Conservation (phyloP, 2,113 vertebrate species). For the Atherinomorus stipes region DNA sequence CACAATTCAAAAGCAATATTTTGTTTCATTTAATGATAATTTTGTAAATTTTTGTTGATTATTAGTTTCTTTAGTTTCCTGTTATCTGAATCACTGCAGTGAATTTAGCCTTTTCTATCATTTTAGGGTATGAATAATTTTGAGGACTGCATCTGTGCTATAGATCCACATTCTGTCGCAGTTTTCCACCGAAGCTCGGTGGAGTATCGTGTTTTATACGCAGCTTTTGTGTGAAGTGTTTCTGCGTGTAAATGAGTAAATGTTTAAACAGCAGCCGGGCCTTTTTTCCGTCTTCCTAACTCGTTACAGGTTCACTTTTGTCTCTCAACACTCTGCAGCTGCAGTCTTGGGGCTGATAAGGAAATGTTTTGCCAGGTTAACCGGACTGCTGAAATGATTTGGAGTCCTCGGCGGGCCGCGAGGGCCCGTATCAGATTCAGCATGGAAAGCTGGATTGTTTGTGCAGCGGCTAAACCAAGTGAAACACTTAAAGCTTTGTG, state of each 20-base stretch:
- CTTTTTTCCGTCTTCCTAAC: constrained; percentile 59
- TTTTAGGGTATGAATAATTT: too few species aligned
- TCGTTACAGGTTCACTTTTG: constrained; percentile 44
- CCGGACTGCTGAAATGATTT: constrained; percentile 71
- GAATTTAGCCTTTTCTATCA: too few species aligned
- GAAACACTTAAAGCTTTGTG: constrained; percentile 32
- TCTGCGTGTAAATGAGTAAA: constrained; percentile 51
- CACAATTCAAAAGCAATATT: too few species aligned
- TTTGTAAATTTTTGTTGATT: too few species aligned
- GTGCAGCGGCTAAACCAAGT: constrained; percentile 40
- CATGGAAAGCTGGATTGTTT: constrained; percentile 64
- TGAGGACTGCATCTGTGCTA: too few species aligned
- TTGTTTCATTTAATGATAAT: too few species aligned
- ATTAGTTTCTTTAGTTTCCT: too few species aligned
- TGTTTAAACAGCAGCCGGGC: constrained; percentile 22
- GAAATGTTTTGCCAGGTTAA: constrained; percentile 64
- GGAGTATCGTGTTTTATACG: too few species aligned
- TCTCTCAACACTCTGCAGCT: constrained; percentile 56
- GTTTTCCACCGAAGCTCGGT: too few species aligned
- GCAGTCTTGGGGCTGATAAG: constrained; percentile 61
- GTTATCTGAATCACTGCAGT: too few species aligned
- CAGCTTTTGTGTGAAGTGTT: too few species aligned
- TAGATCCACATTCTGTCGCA: too few species aligned
- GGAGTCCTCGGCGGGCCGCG: constrained; percentile 51
- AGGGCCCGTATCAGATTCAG: constrained; percentile 52